A percentile compares a stretch with the other conserved stretches of the same genome.
phyloP scores from a whole-genome alignment of 1,140 invertebrate species.

The Trichonephila clavata region DNA sequence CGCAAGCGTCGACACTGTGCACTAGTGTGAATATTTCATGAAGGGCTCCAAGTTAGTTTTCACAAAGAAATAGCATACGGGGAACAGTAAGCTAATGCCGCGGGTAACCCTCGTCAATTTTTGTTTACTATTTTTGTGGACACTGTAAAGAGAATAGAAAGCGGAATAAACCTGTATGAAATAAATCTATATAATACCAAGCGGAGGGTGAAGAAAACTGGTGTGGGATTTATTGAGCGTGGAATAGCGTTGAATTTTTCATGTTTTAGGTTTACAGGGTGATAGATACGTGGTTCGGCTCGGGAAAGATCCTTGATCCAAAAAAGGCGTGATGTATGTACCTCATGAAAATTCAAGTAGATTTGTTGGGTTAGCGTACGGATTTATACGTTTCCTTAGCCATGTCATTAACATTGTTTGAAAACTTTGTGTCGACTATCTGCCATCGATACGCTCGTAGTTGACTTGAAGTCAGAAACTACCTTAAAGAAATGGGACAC shows the following conservation, averaged over 20 bases:
- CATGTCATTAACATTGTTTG: not conserved
- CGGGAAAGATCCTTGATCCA: slow-evolving; percentile 8
- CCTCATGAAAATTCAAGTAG: slow-evolving; percentile 50
- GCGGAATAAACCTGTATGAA: slow-evolving; percentile 30
- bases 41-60: not conserved
- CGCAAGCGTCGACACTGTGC: not conserved
- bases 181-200: slow-evolving; percentile 53
- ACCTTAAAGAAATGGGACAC: no score
- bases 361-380: not conserved
- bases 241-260: slow-evolving; percentile 53
- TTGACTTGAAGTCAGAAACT: no score
- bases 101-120: not conserved
- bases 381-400: not conserved
- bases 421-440: not conserved
- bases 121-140: not conserved
- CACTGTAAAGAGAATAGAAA: slow-evolving; percentile 11
- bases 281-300: slow-evolving; percentile 33
- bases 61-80: slow-evolving; percentile 10
- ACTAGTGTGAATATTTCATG: slow-evolving; percentile 17
- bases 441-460: no score
- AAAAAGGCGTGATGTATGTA: slow-evolving; percentile 20
- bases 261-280: slow-evolving; percentile 45
- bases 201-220: not conserved
- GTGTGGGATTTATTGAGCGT: slow-evolving; percentile 42
- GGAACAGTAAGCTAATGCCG: slow-evolving; percentile 32